Base-by-base conservation (phyloP, 2,888 invertebrate species). In the Drosophila kokeensis region DNA sequence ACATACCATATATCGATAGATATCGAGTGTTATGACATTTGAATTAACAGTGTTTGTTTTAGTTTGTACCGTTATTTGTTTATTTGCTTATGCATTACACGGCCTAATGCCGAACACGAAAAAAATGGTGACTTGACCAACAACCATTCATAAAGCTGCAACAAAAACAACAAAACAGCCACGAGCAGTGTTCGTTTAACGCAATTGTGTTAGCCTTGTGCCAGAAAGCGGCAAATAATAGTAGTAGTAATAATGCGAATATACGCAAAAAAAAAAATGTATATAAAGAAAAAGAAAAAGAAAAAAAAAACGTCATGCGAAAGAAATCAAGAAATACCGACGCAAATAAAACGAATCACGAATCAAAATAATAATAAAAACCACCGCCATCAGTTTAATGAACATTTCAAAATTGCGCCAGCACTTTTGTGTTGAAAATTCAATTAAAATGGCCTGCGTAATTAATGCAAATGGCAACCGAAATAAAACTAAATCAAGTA, bases 191-290 rank as follows among this genome's bases (percentile, higher is more conserved):
- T 79, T 66, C 81, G 61, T 76, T 88, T 76, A 86, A 86, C 84
- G 89, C 89, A 87, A 88, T 78, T 76, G 68, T 57, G 68, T 57
- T 82, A 87, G 84, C 87, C 87, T 90, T 87, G 87, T 90, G 90
- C 90, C 87, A 87, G 71, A 90, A 90, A 90, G 62, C 72, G 18
- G 62, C 72, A 71, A 81, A 88, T 83, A 83, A 79, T 83, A 21
- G 55, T 55, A 38, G 55, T 55, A n/a, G 79, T 87, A 80, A 76
- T 82, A 85, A 89, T 88, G 86, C 69, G 83, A 85, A 69, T 45
- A 24, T 15, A 49, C 62, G 50, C 72, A 63, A 54, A 66, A 71
- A 72, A 62, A 57, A 30, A 10, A 2, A 30, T 30, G 0, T 30
- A 30, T 32, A 4, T 27, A 55, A 11, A 64, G 49, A 54, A 62